Percentiles rank a stretch among this genome's conserved stretches.
Conservation (phyloP, 2,888 invertebrate species). For the Oscheius onirici region DNA sequence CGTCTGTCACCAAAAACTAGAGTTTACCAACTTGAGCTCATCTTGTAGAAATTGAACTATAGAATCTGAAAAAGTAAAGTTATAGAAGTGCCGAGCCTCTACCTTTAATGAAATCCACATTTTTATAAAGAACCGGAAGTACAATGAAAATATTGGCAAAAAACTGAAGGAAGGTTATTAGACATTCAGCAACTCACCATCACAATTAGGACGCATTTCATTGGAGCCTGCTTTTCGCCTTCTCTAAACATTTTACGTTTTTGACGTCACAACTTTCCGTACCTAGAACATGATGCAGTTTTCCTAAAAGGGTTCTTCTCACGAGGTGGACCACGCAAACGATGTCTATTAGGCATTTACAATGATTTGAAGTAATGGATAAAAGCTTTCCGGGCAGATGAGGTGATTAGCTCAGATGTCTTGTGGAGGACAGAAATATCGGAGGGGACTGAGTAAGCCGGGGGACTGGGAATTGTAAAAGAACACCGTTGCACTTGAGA, state of each 20-base stretch:
- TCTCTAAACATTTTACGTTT: background rate
- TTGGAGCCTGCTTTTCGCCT: background rate
- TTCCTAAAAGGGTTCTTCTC: slow-evolving; percentile 9
- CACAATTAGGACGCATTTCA: background rate
- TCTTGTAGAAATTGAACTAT: too few relatives aligned
- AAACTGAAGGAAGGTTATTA: background rate
- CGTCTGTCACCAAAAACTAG: too few relatives aligned
- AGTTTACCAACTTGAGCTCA: too few relatives aligned
- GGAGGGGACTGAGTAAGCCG: too few relatives aligned
- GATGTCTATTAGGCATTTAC: background rate
- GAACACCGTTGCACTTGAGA: too few relatives aligned
- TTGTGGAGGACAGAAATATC: too few relatives aligned
- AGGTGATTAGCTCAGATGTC: background rate
- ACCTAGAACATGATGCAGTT: background rate
- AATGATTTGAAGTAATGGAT: background rate
- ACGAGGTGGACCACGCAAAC: background rate
- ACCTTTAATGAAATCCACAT: slow-evolving; percentile 76
- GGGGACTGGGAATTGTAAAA: too few relatives aligned
- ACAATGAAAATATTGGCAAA: background rate
- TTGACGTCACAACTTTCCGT: background rate
- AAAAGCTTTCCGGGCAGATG: background rate
- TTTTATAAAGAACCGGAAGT: background rate
- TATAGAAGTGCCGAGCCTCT: slow-evolving; percentile 86
- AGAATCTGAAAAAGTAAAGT: too few relatives aligned
- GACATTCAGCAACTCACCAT: background rate